Percentiles rank a stretch among this genome's conserved stretches.
phyloP scores from a whole-genome alignment of 2,113 vertebrate species.

The Engystomops pustulosus region DNA sequence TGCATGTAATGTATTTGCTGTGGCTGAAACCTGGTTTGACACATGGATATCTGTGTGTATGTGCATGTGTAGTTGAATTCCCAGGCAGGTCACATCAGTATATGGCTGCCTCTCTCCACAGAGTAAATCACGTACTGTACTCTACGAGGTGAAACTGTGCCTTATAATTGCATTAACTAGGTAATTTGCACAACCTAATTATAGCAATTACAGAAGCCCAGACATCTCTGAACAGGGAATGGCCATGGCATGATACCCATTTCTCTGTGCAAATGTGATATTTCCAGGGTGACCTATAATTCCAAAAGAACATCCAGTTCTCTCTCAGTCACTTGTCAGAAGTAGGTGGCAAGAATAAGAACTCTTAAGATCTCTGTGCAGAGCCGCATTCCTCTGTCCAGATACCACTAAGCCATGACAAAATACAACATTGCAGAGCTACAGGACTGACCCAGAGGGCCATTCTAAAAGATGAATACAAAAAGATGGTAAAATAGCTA shows the following conservation, averaged over 20 bases:
- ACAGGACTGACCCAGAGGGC: neutral
- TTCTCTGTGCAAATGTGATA: conserved; percentile 51
- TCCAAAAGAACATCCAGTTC: conserved; percentile 46
- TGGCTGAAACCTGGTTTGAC: neutral
- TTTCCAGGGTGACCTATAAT: conserved; percentile 50
- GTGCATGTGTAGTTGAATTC: no score
- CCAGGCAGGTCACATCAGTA: no score
- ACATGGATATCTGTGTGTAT: neutral
- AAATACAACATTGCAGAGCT: conserved; percentile 36
- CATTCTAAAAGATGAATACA: no score
- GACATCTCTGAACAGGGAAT: conserved; percentile 42
- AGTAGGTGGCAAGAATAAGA: conserved; percentile 19
- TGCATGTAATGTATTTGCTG: neutral
- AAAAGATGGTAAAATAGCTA: no score
- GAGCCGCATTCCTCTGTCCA: neutral
- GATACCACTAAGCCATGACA: neutral
- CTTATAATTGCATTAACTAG: conserved; percentile 50
- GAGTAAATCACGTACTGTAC: conserved; percentile 42
- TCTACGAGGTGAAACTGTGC: conserved; percentile 40
- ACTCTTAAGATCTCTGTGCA: neutral
- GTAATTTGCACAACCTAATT: conserved; percentile 56
- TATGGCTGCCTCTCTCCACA: neutral
- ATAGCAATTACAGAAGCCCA: conserved; percentile 53
- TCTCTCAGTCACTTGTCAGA: conserved; percentile 35
- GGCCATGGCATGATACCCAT: conserved; percentile 35